Base-by-base conservation (phyloP, 2,113 vertebrate species). In the Acanthisitta chloris region DNA sequence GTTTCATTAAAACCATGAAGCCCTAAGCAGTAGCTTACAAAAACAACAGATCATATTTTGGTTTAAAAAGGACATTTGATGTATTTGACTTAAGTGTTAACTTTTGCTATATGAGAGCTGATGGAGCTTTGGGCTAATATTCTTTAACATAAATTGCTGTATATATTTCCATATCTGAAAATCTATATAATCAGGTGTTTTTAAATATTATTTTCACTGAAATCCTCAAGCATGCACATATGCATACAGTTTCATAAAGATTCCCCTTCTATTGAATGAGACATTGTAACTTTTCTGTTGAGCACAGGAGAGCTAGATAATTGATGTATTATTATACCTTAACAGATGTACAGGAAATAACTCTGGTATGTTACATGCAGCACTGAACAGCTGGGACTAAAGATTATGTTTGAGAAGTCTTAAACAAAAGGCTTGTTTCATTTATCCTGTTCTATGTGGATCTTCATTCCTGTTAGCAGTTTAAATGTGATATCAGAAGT, bases 341-440 rank as follows among this genome's bases (percentile, higher is more conserved):
- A 88, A 67, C 74, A 88, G 58, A 78, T 64, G 55, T 59, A 81
- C 34, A 86, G 86, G 86, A 92, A 69, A 74, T 62, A 10, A 45
- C 20, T 94, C 45, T 3, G 11, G 45, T 62, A 33, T 72, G n/a
- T 72, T 80, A 33, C 0, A 0, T 58, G 61, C 5, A 2, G 46
- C 34, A 38, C 25, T 74, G 34, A 38, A 66, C 0, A 11, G 24
- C 28, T 20, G 18, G 12, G 24, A 70, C 14, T 46, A 34, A 78
- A 81, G 49, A 48, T 52, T 85, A 20, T 23, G 8, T 69, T 70
- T 80, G 76, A 66, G 24, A 62, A 78, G 8, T 49, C 46, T 77
- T 78, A 73, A 83, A 86, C 3, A 54, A 86, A 88, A 88, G 1
- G 5, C 25, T 64, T 70, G 9, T 49, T 86, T 90, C 20, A 62